These are phyloP conservation scores for Dendrolimus kikuchii DNA, from an alignment of 1,140 invertebrate species.

Conservation along the genomic window DNA sequence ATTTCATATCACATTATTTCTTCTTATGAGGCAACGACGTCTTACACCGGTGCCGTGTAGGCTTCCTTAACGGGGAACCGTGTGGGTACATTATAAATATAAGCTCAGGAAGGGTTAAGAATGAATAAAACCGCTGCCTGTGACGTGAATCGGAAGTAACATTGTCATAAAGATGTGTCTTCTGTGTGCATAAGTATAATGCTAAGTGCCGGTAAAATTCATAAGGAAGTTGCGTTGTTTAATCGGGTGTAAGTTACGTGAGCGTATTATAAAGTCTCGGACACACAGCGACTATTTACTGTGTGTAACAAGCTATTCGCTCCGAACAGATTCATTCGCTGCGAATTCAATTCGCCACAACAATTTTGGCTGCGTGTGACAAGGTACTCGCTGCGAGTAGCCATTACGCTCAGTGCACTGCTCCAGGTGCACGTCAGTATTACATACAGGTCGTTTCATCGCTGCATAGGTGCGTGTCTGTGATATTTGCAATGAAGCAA, in stretches of 20 bases:
- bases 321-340: too few relatives aligned
- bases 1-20: constrained; percentile 3
- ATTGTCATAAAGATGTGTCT: constrained; percentile 28
- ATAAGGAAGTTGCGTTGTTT: constrained; percentile 49
- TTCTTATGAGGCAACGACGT: constrained; percentile 1
- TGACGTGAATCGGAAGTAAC: constrained; percentile 17
- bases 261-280: constrained; percentile 32
- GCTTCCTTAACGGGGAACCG: constrained; percentile 2
- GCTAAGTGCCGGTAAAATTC: constrained; percentile 40
- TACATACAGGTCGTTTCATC: too few relatives aligned
- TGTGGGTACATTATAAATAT: constrained; percentile 11
- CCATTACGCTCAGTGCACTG: too few relatives aligned
- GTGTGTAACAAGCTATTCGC: too few relatives aligned
- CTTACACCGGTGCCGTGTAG: constrained; percentile 2
- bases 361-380: too few relatives aligned
- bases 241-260: constrained; percentile 66
- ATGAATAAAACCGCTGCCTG: constrained; percentile 11
- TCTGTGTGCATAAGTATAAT: constrained; percentile 29
- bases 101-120: constrained; percentile 12
- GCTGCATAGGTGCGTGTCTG: too few relatives aligned
- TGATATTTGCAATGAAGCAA: too few relatives aligned
- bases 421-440: too few relatives aligned
- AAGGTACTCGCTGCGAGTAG: too few relatives aligned
- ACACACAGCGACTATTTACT: too few relatives aligned
- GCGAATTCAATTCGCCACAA: too few relatives aligned